These are phyloP conservation scores for Propithecus perrieri DNA, from an alignment of 2,797 vertebrate genomes.

Conservation along the genomic window DNA sequence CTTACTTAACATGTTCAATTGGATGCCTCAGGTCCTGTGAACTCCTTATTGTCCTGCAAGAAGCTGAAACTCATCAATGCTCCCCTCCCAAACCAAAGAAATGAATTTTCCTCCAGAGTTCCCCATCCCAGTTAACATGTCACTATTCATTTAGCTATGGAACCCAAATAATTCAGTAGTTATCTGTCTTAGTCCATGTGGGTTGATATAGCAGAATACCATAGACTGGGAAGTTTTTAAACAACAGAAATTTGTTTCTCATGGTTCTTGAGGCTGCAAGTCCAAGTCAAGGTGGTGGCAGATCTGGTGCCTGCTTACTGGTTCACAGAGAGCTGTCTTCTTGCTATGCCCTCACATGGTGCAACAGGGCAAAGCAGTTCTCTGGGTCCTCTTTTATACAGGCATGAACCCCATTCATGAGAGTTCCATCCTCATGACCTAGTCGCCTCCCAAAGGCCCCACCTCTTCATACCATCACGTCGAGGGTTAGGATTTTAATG, in stretches of 20 bases:
- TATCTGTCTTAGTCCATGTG: not conserved
- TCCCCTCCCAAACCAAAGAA: not conserved
- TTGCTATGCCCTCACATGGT: not conserved
- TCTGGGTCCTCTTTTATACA: not conserved
- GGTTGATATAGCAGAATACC: not conserved
- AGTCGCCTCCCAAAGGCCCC: not conserved
- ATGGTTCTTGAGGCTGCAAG: not conserved
- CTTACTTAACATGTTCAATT: not conserved
- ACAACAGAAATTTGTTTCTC: not conserved
- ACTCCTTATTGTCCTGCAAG: not conserved
- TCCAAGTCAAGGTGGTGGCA: not conserved
- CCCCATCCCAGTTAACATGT: not conserved
- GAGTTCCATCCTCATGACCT: not conserved
- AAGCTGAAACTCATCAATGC: not conserved
- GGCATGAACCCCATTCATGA: not conserved
- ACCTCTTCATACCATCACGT: not conserved
- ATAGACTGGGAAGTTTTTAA: not conserved
- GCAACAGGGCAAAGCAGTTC: not conserved
- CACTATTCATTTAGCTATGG: not conserved
- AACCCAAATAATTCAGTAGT: not conserved
- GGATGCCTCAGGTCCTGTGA: not conserved
- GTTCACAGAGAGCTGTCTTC: not conserved
- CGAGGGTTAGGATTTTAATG: not conserved
- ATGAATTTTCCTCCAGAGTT: not conserved
- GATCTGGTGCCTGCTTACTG: not conserved